Evolutionary conservation across 2,113 vertebrate genomes (phyloP).

Genomic region (Canis aureus): DNA sequence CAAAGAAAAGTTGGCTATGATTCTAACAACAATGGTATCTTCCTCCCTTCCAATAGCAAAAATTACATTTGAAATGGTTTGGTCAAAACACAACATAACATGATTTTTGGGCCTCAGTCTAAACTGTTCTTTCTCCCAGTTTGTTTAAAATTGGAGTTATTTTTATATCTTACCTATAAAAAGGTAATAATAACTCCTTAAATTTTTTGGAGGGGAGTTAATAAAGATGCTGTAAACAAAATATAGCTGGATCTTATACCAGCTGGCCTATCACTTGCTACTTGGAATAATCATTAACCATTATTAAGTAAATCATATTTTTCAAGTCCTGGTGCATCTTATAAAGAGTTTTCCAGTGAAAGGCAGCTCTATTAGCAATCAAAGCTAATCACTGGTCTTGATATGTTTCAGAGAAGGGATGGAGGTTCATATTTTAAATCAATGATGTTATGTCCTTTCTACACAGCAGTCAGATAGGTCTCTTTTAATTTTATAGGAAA

Average conservation of each 20-base stretch:
- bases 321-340: background rate
- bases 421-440: background rate
- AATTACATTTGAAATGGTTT: background rate
- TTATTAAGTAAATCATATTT: background rate
- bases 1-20: constrained; percentile 4
- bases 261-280: background rate
- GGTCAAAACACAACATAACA: background rate
- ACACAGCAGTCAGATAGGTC: background rate
- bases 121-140: background rate
- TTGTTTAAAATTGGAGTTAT: constrained; percentile 7
- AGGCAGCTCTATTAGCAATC: background rate
- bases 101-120: constrained; percentile 3
- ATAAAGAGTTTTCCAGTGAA: constrained; percentile 6
- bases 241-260: background rate
- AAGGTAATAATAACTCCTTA: background rate
- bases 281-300: constrained; percentile 9
- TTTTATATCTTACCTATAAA: background rate
- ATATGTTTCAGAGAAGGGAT: background rate
- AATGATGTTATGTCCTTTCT: background rate
- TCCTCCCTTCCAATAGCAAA: constrained; percentile 20
- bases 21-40: background rate
- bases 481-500: background rate
- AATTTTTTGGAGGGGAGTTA: background rate
- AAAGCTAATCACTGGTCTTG: background rate
- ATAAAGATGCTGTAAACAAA: constrained; percentile 47